Base-by-base conservation (phyloP, 2,888 invertebrate genomes). In the Nineta flava region DNA sequence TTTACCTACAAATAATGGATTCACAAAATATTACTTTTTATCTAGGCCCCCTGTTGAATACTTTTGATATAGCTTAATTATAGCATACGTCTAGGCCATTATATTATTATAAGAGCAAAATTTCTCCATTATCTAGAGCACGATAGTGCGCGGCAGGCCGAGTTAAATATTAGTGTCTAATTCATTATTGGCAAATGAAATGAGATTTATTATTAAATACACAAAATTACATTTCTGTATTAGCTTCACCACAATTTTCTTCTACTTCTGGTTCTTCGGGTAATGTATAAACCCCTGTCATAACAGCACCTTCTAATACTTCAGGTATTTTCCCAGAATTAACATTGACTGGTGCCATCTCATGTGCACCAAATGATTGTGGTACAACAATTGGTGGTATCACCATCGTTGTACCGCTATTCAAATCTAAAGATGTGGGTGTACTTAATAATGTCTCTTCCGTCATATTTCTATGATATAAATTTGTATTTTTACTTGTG, bases 381-480 rank as follows among this genome's bases (percentile, higher is more conserved):
- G 38, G 38, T 12, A 15, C n/a, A 13, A 38, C 38, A 15, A 38
- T 38, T 38, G 38, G 38, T 6, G 38, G 38, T n/a, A 38, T 12
- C 3, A 38, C 38, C n/a, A 38, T 6, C 1, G n/a, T 38, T 13
- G 38, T 12, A 9, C 15, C 16, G 16, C 49, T 32, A 16, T 40
- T 38, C 45, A 49, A 38, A 21, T 49, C 49, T 49, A 63, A 55
- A 48, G 72, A 71, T 41, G 75, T 74, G 53, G 75, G 74, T 47
- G 75, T 75, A 55, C 73, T 70, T 54, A 75, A 63, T 57, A 75
- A 62, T 46, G 74, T 75, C 61, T 75, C 75, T 61, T 75, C 74
- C 57, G 75, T 75, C 63, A 74, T 65, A 64, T 74, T 74, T 57
- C 74, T 68, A 60, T 71, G 71, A 63, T 77, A 78, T 63, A 77